phyloP scores from a whole-genome alignment of 2,797 vertebrate species.

The Caiman crocodilus region DNA sequence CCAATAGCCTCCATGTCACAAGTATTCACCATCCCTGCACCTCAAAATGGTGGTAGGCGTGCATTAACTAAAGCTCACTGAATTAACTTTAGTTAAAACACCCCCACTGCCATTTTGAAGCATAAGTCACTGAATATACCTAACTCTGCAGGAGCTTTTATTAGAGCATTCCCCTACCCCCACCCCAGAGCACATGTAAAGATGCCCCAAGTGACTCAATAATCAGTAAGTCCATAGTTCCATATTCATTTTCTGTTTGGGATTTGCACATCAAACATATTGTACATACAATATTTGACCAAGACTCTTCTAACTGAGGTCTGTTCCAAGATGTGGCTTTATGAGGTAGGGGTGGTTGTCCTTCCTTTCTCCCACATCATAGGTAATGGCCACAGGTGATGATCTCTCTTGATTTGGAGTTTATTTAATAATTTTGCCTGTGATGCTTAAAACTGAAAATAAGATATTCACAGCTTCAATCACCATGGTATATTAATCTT shows the following conservation, averaged over 20 bases:
- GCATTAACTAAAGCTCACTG: no score
- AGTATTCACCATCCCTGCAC: no score
- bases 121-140: no score
- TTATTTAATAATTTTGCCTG: not conserved
- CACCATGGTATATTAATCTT: not conserved
- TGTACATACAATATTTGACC: not conserved
- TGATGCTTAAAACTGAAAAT: not conserved
- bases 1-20: no score
- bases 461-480: not conserved
- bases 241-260: not conserved
- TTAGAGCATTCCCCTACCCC: no score
- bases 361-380: not conserved
- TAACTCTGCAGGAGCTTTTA: no score
- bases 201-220: not conserved
- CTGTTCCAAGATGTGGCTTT: not conserved
- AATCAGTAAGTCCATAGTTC: not conserved
- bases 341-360: not conserved
- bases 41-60: no score
- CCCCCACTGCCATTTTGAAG: no score
- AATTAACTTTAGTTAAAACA: no score
- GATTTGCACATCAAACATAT: not conserved
- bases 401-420: not conserved
- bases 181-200: no score
- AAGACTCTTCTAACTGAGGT: not conserved
- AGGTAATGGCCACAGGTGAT: not conserved